A percentile compares a stretch with the other conserved stretches of the same genome.
Conservation (phyloP, 1,140 invertebrate species). For the Vanessa atalanta region DNA sequence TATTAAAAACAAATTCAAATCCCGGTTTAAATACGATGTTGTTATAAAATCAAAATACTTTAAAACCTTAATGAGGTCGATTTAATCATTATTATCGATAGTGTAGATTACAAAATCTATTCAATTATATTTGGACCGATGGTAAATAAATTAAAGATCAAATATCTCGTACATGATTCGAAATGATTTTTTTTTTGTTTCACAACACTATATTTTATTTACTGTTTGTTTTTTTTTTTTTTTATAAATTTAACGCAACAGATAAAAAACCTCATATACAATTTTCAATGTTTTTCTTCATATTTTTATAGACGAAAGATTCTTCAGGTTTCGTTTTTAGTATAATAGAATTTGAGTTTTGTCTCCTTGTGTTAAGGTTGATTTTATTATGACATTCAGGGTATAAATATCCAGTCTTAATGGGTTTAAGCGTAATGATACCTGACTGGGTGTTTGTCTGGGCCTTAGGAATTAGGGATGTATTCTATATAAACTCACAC, state of each 20-base stretch:
- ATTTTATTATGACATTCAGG: constrained; percentile 13
- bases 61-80: background rate
- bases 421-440: constrained; percentile 41
- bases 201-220: constrained; percentile 5
- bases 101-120: constrained; percentile 5
- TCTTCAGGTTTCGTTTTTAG: constrained; percentile 8
- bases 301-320: background rate
- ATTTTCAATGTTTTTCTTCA: background rate
- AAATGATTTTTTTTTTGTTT: background rate
- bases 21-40: constrained; percentile 1
- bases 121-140: constrained; percentile 4
- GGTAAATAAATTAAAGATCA: background rate
- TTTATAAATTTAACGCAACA: constrained; percentile 4
- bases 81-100: background rate
- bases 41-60: background rate
- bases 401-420: constrained; percentile 43
- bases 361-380: constrained; percentile 19
- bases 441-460: constrained; percentile 30
- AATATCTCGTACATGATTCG: background rate
- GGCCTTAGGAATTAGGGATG: constrained; percentile 27
- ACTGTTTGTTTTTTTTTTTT: background rate
- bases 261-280: constrained; percentile 7
- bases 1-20: constrained; percentile 6
- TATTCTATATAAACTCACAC: constrained; percentile 23
- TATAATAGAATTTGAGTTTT: constrained; percentile 25